phyloP scores from a whole-genome alignment of 2,888 invertebrate species.

The Tiliacea aurago region DNA sequence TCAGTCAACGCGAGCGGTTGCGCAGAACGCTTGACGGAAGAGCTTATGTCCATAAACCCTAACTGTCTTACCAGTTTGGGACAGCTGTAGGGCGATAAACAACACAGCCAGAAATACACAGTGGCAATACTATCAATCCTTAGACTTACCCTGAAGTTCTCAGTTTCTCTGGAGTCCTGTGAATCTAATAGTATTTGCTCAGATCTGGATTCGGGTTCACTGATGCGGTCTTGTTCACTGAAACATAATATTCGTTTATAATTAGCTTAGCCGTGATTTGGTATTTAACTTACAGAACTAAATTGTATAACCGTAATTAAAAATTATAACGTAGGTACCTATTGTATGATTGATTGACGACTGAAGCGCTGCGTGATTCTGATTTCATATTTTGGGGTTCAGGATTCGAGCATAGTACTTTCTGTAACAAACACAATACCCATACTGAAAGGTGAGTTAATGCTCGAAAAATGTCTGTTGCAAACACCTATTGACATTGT shows the following conservation, averaged over 20 bases:
- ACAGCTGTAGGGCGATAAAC: neutral
- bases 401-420: conserved; percentile 75
- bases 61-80: neutral
- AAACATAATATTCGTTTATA: conserved; percentile 56
- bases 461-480: neutral
- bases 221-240: conserved; percentile 83
- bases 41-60: neutral
- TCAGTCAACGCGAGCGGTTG: neutral
- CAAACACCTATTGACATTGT: neutral
- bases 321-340: conserved; percentile 71
- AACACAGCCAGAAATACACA: neutral
- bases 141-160: conserved; percentile 82
- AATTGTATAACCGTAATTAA: neutral
- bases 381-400: conserved; percentile 80
- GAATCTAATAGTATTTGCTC: conserved; percentile 84
- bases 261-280: neutral
- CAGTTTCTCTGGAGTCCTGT: conserved; percentile 83
- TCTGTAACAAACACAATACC: conserved; percentile 70
- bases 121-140: neutral
- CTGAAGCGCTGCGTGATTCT: conserved; percentile 81
- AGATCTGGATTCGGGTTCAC: conserved; percentile 84
- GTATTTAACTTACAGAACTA: neutral
- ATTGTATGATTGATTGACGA: conserved; percentile 85
- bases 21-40: neutral
- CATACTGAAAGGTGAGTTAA: neutral